Evolutionary conservation across 2,113 vertebrate species (phyloP).

Genomic region (Meles meles): DNA sequence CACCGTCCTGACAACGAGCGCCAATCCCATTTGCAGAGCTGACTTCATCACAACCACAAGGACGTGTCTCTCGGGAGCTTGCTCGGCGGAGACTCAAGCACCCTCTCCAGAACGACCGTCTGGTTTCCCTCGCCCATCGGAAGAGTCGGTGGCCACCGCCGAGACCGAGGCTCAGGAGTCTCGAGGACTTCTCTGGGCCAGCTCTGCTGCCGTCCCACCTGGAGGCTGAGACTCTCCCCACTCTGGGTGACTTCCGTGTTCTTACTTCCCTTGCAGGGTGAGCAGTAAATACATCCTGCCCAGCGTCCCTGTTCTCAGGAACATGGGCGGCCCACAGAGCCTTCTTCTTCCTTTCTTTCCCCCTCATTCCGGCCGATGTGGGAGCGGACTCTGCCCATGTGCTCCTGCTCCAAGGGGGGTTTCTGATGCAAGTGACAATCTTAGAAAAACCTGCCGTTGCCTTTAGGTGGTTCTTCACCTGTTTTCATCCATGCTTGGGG

Average conservation of each 20-base stretch:
- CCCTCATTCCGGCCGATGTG: slow-evolving; percentile 83
- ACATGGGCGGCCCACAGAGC: slow-evolving; percentile 84
- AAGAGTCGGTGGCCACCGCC: slow-evolving; percentile 81
- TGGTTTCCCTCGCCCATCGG: slow-evolving; percentile 84
- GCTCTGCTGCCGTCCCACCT: slow-evolving; percentile 76
- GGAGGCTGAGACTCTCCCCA: slow-evolving; percentile 85
- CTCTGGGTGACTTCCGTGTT: slow-evolving; percentile 81
- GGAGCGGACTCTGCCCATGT: slow-evolving; percentile 66
- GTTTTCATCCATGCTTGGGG: slow-evolving; percentile 50
- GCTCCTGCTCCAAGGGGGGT: slow-evolving; percentile 72
- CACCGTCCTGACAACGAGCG: slow-evolving; percentile 69
- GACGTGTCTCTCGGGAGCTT: slow-evolving; percentile 71
- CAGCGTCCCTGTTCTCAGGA: slow-evolving; percentile 94
- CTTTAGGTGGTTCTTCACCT: slow-evolving; percentile 37
- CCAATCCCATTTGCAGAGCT: slow-evolving; percentile 95
- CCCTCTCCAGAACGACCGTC: slow-evolving; percentile 77
- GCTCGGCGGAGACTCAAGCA: slow-evolving; percentile 48
- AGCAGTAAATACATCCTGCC: slow-evolving; percentile 85
- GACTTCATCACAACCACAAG: slow-evolving; percentile 92
- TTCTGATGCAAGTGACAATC: slow-evolving; percentile 57
- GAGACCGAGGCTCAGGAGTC: slow-evolving; percentile 72
- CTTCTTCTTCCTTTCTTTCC: slow-evolving; percentile 94
- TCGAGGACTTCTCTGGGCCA: slow-evolving; percentile 82
- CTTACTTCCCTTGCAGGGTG: slow-evolving; percentile 84
- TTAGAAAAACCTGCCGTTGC: slow-evolving; percentile 52